phyloP scores from a whole-genome alignment of 2,113 vertebrate species.

The Xenopus tropicalis region DNA sequence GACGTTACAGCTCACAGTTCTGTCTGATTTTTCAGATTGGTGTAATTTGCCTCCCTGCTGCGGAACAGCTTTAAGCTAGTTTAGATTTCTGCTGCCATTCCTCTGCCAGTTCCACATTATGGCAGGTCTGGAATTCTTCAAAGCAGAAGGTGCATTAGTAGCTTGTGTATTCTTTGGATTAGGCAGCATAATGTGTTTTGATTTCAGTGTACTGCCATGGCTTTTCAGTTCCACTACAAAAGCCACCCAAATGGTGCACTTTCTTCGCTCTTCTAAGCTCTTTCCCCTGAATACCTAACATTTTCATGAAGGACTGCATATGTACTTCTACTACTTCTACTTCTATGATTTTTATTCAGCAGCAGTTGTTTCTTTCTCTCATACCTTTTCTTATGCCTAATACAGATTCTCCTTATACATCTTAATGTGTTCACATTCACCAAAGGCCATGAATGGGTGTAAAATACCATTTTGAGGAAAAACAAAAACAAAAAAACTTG shows the following conservation, averaged over 20 bases:
- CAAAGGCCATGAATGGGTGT: too few relatives aligned
- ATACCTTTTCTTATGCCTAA: too few relatives aligned
- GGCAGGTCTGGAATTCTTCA: not conserved
- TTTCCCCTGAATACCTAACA: not conserved
- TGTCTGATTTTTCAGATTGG: not conserved
- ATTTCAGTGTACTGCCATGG: not conserved
- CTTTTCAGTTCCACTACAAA: not conserved
- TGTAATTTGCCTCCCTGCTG: constrained; percentile 6
- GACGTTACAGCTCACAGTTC: not conserved
- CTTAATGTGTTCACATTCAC: too few relatives aligned
- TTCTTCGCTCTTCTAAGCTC: not conserved
- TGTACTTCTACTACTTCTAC: not conserved
- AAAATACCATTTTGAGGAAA: too few relatives aligned
- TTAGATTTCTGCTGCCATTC: not conserved
- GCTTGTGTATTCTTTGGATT: not conserved
- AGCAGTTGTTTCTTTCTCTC: too few relatives aligned
- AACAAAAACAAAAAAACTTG: too few relatives aligned
- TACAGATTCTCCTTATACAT: too few relatives aligned
- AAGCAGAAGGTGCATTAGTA: not conserved
- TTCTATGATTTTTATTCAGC: too few relatives aligned
- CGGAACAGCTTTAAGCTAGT: not conserved
- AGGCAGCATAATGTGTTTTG: not conserved
- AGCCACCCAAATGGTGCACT: not conserved
- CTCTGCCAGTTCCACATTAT: not conserved
- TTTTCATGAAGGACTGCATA: not conserved